Evolutionary conservation across 1,140 invertebrate species (phyloP).

Genomic region (Papilio polyxenes): DNA sequence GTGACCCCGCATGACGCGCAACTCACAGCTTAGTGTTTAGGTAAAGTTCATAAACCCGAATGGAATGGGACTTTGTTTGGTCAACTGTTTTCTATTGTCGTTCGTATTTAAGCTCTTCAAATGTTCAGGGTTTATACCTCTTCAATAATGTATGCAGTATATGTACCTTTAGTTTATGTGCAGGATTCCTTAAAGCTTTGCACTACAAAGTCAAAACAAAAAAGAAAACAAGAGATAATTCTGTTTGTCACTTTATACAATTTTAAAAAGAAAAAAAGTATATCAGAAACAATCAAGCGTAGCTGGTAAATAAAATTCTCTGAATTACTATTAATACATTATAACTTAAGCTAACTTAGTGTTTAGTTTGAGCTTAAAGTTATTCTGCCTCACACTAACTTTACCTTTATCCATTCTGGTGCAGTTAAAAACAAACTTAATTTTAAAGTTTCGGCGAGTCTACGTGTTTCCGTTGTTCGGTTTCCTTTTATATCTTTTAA

Average conservation of each 20-base stretch:
- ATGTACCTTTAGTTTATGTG: not conserved
- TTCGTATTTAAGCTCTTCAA: not conserved
- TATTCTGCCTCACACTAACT: no score
- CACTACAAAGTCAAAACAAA: no score
- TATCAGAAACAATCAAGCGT: no score
- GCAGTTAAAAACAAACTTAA: not conserved
- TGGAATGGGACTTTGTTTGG: constrained; percentile 4
- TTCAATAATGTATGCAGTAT: not conserved
- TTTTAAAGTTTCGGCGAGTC: not conserved
- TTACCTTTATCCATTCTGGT: not conserved
- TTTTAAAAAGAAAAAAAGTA: no score
- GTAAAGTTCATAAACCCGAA: constrained; percentile 21
- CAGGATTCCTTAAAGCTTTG: not conserved
- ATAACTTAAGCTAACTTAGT: not conserved
- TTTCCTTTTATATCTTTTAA: not conserved
- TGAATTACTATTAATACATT: not conserved
- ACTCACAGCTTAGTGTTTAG: not conserved
- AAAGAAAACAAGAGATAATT: no score
- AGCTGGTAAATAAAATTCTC: not conserved
- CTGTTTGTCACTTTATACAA: no score
- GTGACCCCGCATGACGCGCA: constrained; percentile 8
- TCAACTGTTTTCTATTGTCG: constrained; percentile 19
- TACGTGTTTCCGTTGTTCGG: not conserved
- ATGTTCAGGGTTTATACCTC: not conserved
- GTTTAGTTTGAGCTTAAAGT: not conserved